A percentile compares a stretch with the other conserved stretches of the same genome.
These are phyloP conservation scores for Nanorana parkeri DNA, from an alignment of 2,113 vertebrate genomes.

Conservation along the genomic window DNA sequence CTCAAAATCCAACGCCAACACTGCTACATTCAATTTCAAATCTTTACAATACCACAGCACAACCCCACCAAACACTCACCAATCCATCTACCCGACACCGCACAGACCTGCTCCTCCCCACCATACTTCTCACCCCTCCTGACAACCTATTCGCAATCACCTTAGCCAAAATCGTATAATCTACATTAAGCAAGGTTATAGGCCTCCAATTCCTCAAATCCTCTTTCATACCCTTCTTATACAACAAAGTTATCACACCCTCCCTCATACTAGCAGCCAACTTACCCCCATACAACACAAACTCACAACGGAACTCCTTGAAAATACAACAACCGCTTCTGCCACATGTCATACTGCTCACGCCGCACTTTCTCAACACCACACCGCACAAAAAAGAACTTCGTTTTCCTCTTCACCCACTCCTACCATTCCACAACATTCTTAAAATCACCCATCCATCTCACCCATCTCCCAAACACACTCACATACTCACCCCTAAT, in stretches of 20 bases:
- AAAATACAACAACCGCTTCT: too few relatives aligned
- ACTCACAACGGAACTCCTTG: neutral
- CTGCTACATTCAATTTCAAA: slow-evolving; percentile 11
- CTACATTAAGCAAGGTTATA: neutral
- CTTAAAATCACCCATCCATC: too few relatives aligned
- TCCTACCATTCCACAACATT: too few relatives aligned
- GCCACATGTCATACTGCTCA: too few relatives aligned
- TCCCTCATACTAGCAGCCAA: neutral
- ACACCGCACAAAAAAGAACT: too few relatives aligned
- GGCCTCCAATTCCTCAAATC: neutral
- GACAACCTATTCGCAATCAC: neutral
- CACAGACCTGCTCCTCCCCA: neutral
- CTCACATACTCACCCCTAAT: too few relatives aligned
- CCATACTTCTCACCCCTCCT: neutral
- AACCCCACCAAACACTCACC: neutral
- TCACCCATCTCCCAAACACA: too few relatives aligned
- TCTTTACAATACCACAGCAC: neutral
- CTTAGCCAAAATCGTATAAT: neutral
- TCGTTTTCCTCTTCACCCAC: too few relatives aligned
- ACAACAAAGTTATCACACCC: neutral
- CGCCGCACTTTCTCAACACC: too few relatives aligned
- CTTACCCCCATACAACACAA: neutral
- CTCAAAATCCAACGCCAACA: too few relatives aligned
- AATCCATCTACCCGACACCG: too few relatives aligned
- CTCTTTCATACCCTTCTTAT: neutral